A percentile compares a stretch with the other conserved stretches of the same genome.
phyloP scores from a whole-genome alignment of 2,888 invertebrate species.

The Synanthedon formicaeformis region DNA sequence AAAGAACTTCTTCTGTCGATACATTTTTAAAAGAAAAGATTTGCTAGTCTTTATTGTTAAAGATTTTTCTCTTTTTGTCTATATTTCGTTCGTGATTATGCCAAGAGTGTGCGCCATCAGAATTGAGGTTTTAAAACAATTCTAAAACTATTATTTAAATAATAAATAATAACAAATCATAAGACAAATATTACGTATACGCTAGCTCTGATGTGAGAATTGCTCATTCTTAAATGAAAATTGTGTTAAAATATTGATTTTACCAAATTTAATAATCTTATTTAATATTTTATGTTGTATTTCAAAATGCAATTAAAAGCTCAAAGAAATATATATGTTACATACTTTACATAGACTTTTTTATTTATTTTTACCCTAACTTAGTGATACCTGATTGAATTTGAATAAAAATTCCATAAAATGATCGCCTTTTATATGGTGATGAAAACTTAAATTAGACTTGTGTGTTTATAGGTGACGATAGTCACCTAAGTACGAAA shows the following conservation, averaged over 20 bases:
- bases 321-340: slow-evolving; percentile 90
- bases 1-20: neutral
- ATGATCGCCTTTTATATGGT: too few relatives aligned
- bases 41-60: neutral
- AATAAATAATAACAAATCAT: slow-evolving; percentile 59
- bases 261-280: slow-evolving; percentile 82
- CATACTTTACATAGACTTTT: slow-evolving; percentile 70
- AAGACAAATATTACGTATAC: slow-evolving; percentile 82
- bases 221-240: slow-evolving; percentile 72
- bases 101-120: neutral
- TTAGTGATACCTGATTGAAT: too few relatives aligned
- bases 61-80: neutral
- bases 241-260: slow-evolving; percentile 76
- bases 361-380: slow-evolving; percentile 30
- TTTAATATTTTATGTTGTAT: slow-evolving; percentile 87
- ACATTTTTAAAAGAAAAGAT: neutral
- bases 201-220: slow-evolving; percentile 75
- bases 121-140: slow-evolving; percentile 17
- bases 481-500: too few relatives aligned
- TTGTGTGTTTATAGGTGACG: too few relatives aligned
- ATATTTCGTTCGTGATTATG: neutral
- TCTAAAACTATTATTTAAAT: slow-evolving; percentile 69
- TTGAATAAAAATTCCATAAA: too few relatives aligned
- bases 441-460: too few relatives aligned
- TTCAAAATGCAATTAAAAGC: slow-evolving; percentile 87